phyloP scores from a whole-genome alignment of 2,113 vertebrate species.

The Anarrhichthys ocellatus region DNA sequence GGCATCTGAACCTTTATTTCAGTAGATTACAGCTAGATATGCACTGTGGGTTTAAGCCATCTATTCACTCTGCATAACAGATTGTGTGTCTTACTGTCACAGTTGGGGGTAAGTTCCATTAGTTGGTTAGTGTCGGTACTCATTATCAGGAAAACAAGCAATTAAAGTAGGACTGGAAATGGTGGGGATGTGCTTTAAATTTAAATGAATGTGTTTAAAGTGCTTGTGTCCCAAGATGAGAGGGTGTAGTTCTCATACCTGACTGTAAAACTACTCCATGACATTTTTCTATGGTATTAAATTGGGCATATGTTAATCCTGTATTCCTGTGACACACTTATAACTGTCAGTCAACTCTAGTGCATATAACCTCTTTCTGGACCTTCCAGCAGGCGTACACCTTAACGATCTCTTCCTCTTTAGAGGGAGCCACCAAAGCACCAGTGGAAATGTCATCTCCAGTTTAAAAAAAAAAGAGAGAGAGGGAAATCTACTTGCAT shows the following conservation, averaged over 20 bases:
- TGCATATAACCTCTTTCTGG: conserved; percentile 21
- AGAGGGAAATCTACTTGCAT: neutral
- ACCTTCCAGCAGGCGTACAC: conserved; percentile 46
- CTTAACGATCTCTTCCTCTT: conserved; percentile 61
- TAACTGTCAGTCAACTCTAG: conserved; percentile 21
- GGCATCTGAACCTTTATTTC: neutral
- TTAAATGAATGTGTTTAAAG: neutral
- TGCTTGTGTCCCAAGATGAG: neutral
- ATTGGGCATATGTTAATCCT: conserved; percentile 36
- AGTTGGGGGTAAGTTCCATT: neutral
- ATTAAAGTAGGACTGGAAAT: neutral
- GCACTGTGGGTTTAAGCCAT: neutral
- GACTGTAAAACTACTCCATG: neutral
- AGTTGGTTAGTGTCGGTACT: neutral
- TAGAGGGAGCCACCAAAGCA: conserved; percentile 5
- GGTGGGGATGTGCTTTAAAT: neutral
- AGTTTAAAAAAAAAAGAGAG: neutral
- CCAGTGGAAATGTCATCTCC: conserved; percentile 56
- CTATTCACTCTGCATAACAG: neutral
- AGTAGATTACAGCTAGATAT: neutral
- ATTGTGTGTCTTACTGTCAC: neutral
- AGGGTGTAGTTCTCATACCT: neutral
- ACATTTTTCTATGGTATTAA: conserved; percentile 5
- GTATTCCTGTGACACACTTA: conserved; percentile 19
- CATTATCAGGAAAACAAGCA: neutral